Evolutionary conservation across 2,113 vertebrate species (phyloP).

Genomic region (Menura novaehollandiae): DNA sequence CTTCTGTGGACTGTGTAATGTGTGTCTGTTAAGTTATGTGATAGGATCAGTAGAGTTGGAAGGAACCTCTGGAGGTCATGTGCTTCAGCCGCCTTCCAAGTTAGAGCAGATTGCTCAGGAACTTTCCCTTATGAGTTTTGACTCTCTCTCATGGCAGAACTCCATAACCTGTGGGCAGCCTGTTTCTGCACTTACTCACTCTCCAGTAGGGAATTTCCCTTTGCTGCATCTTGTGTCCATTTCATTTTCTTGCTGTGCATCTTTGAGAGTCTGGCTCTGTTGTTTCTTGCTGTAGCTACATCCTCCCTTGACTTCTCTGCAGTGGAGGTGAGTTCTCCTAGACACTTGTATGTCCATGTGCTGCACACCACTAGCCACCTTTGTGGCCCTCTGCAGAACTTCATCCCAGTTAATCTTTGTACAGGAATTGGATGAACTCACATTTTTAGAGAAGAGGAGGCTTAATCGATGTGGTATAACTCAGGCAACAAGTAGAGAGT

Average conservation of each 20-base stretch:
- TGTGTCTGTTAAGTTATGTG: neutral
- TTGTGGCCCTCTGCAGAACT: neutral
- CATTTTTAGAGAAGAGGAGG: neutral
- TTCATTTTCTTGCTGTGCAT: neutral
- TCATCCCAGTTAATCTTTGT: neutral
- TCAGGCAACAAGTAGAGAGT: neutral
- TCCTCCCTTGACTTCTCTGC: neutral
- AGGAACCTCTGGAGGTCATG: neutral
- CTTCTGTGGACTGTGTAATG: neutral
- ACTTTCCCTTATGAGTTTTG: neutral
- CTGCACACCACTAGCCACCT: neutral
- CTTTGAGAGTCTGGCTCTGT: neutral
- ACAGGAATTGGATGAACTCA: neutral
- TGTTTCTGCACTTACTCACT: neutral
- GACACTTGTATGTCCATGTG: rapidly evolving
- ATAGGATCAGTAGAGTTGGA: neutral
- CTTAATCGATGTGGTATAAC: neutral
- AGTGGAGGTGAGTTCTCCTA: neutral
- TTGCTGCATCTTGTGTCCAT: neutral
- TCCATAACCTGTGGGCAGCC: neutral
- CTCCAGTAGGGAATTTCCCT: neutral
- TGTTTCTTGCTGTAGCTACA: neutral
- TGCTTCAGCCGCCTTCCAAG: neutral
- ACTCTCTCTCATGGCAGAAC: neutral
- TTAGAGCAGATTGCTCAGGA: neutral